Conservation (phyloP, 2,113 vertebrate species). For the Apteryx owenii region DNA sequence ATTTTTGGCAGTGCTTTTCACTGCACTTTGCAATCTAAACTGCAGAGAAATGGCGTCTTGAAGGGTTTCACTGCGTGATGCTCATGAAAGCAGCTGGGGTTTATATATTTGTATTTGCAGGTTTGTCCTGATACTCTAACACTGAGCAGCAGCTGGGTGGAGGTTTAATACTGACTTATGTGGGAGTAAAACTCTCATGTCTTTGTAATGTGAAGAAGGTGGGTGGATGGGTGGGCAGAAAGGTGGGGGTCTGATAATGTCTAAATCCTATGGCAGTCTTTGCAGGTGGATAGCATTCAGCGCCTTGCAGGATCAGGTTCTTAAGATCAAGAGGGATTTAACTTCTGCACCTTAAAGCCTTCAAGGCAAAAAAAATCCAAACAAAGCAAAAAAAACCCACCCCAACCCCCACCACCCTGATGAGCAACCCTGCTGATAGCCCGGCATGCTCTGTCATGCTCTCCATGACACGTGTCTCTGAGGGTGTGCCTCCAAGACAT, state of each 20-base stretch:
- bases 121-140: neutral
- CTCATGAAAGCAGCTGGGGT: accelerated
- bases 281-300: neutral
- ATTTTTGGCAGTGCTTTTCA: accelerated
- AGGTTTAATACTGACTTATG: neutral
- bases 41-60: neutral
- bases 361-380: neutral
- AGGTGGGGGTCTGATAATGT: neutral
- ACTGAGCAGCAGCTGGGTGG: neutral
- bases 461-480: accelerated
- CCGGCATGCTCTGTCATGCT: accelerated
- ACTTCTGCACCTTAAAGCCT: neutral
- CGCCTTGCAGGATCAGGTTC: neutral
- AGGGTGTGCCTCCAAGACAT: accelerated
- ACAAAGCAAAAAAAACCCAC: no score
- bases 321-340: neutral
- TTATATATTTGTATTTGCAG: neutral
- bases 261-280: neutral
- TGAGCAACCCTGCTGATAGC: neutral
- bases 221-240: neutral
- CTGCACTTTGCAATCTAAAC: neutral
- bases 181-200: neutral
- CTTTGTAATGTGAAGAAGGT: neutral
- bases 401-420: neutral
- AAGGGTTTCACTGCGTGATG: neutral